phyloP scores from a whole-genome alignment of 2,797 vertebrate genomes.

The Gorsachius magnificus region DNA sequence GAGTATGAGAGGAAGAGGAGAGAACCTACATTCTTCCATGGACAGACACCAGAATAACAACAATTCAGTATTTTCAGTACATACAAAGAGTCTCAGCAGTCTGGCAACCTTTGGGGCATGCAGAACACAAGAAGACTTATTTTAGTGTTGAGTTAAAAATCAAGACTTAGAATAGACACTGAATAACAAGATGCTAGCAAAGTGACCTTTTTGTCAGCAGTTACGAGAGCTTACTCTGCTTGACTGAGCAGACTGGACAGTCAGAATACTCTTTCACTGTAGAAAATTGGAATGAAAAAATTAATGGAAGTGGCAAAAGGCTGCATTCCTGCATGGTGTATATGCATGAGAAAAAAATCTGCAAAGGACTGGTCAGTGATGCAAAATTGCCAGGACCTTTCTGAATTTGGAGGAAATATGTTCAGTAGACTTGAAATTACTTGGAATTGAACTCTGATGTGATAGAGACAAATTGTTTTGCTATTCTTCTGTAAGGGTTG shows the following conservation, averaged over 20 bases:
- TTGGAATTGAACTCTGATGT: not conserved
- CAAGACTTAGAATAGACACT: not conserved
- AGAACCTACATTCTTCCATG: not conserved
- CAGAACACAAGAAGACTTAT: not conserved
- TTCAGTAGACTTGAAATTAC: not conserved
- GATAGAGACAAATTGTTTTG: not conserved
- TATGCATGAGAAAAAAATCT: not conserved
- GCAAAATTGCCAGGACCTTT: not conserved
- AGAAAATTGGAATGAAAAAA: not conserved
- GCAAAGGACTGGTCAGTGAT: not conserved
- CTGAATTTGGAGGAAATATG: not conserved
- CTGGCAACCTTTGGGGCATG: not conserved
- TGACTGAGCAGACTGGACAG: slow-evolving; percentile 18
- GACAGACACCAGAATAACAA: not conserved
- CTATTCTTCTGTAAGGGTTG: not conserved
- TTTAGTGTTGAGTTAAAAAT: slow-evolving; percentile 18
- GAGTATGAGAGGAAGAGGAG: not conserved
- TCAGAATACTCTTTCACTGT: not conserved
- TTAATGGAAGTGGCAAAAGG: not conserved
- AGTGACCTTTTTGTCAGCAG: slow-evolving; percentile 32
- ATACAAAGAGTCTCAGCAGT: not conserved
- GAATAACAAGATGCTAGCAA: slow-evolving; percentile 28
- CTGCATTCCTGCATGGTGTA: not conserved
- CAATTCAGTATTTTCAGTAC: not conserved
- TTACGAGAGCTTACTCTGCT: not conserved